Evolutionary conservation across 2,888 invertebrate genomes (phyloP).

Genomic region (Alloscopus bannaensis): DNA sequence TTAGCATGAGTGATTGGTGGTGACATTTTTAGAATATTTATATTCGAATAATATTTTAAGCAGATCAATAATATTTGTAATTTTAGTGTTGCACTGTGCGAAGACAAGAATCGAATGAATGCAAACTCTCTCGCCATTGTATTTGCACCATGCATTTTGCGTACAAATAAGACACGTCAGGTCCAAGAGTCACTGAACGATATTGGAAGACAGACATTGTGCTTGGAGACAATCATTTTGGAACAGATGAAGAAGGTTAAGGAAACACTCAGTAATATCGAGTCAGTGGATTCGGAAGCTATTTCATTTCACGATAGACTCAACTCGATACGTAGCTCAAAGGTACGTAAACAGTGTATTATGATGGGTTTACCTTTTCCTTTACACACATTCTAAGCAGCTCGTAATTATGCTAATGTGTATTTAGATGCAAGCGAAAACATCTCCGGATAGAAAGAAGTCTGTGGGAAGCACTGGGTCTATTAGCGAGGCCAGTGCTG

Average conservation of each 20-base stretch:
- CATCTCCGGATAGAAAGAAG: conserved; percentile 67
- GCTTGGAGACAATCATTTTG: conserved; percentile 92
- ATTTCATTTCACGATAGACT: conserved; percentile 89
- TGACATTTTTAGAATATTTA: not conserved
- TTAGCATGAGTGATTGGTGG: not conserved
- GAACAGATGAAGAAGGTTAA: conserved; percentile 91
- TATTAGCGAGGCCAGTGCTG: conserved; percentile 66
- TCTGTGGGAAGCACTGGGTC: conserved; percentile 69
- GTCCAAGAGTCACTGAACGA: conserved; percentile 95
- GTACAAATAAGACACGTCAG: conserved; percentile 90
- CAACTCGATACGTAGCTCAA: conserved; percentile 85
- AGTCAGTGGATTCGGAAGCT: conserved; percentile 90
- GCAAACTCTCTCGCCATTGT: conserved; percentile 93
- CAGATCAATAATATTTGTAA: conserved; percentile 10
- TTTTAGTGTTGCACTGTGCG: conserved; percentile 86
- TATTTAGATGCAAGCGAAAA: conserved; percentile 63
- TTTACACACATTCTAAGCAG: too few relatives aligned
- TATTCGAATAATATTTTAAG: not conserved
- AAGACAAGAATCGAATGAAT: conserved; percentile 93
- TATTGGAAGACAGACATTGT: conserved; percentile 91
- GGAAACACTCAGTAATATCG: conserved; percentile 91
- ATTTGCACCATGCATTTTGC: conserved; percentile 92
- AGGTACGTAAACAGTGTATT: conserved; percentile 75
- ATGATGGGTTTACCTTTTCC: too few relatives aligned
- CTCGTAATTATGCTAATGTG: conserved; percentile 18